Base-by-base conservation (phyloP, 2,113 vertebrate genomes). In the Dascyllus trimaculatus region DNA sequence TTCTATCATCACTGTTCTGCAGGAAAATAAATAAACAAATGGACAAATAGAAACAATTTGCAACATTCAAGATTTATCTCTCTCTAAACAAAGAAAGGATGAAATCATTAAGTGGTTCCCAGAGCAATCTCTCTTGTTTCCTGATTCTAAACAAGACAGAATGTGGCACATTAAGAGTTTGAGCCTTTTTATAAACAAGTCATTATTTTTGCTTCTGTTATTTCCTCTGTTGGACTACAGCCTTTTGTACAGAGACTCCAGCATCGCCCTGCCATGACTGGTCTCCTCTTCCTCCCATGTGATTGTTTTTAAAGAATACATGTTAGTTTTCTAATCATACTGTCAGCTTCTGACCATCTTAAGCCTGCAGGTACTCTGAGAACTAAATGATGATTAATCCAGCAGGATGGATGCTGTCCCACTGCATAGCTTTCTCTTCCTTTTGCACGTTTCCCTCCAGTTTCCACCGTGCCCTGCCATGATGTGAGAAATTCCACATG, bases 401-500 rank as follows among this genome's bases (percentile, higher is more conserved):
- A 76, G 18, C 29, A 57, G 19, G 51, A 21, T 25, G 17, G 19
- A 32, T 56, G 11, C 22, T 25, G 52, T 57, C 19, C 63, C 49
- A 2, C 53, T 29, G n/a, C 24, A 2, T 54, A 32, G 24, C 32
- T 19, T 11, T 4, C 24, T 15, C 48, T 48, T 66, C 40, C 38
- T 46, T 32, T 5, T 22, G 24, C 63, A 71, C 4, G 10, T 57
- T 71, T 68, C 17, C 19, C 52, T 59, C 22, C 66, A 52, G 21
- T 75, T 69, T 73, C 77, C 25, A 60, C 52, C 29, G 62, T 84
- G 45, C 38, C 65, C 72, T 53, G 63, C 78, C 67, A 38, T 84
- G 79, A 82, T 85, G 89, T 93, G 93, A 89, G 89, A 93, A 84
- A 93, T 94, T 93, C 93, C 89, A 2, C 86, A 87, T 29, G 38